Conservation (phyloP, 2,797 vertebrate species). For the Fringilla coelebs region DNA sequence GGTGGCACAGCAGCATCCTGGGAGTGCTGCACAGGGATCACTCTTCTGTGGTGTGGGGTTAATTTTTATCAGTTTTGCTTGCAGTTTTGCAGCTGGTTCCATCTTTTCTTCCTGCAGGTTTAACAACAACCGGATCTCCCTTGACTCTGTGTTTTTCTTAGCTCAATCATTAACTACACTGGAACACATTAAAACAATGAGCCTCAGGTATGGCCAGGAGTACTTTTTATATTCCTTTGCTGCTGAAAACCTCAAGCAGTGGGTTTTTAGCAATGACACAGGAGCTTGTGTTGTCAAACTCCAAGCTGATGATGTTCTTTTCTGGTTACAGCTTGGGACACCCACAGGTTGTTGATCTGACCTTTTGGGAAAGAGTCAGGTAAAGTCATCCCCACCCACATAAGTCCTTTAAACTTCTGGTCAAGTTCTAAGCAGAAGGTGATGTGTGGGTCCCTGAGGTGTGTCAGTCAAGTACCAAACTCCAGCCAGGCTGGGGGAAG, state of each 20-base stretch:
- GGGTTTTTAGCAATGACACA: neutral
- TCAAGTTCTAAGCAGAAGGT: neutral
- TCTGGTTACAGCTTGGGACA: conserved; percentile 74
- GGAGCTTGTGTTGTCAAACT: neutral
- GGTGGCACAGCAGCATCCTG: neutral
- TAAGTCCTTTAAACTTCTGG: neutral
- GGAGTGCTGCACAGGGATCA: neutral
- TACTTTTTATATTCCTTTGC: neutral
- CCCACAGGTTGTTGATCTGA: conserved; percentile 64
- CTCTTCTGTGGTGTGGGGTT: rapidly evolving
- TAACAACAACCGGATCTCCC: conserved; percentile 77
- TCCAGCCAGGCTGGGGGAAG: neutral
- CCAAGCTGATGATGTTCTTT: neutral
- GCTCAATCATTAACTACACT: conserved; percentile 66
- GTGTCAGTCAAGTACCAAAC: neutral
- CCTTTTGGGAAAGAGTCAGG: conserved; percentile 73
- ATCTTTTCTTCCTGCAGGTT: conserved; percentile 69
- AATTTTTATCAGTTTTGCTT: neutral
- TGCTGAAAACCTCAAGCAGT: neutral
- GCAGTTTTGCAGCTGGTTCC: neutral
- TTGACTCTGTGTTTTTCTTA: conserved; percentile 73
- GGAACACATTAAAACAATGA: conserved; percentile 65
- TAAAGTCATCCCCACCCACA: conserved; percentile 42
- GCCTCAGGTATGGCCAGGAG: conserved; percentile 76
- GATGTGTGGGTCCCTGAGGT: neutral